phyloP scores from a whole-genome alignment of 2,113 vertebrate genomes.

The Donacobius atricapilla region DNA sequence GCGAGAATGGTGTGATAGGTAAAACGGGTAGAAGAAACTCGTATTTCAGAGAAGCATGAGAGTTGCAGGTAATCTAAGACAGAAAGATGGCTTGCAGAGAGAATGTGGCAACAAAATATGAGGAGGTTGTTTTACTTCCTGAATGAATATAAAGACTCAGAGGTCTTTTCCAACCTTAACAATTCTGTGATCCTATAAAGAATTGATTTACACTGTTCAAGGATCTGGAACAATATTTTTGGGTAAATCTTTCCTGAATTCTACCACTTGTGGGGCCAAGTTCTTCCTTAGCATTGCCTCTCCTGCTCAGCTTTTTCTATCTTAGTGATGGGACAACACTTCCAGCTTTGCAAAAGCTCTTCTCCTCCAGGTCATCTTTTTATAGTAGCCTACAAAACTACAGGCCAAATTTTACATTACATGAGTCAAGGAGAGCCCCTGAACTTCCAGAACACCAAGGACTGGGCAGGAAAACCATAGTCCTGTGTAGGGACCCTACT shows the following conservation, averaged over 20 bases:
- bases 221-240: neutral
- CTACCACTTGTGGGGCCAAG: neutral
- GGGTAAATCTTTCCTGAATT: neutral
- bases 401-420: neutral
- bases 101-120: neutral
- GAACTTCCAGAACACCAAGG: neutral
- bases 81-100: neutral
- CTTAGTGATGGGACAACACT: neutral
- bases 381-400: neutral
- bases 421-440: neutral
- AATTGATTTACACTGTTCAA: neutral
- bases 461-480: neutral
- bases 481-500: neutral
- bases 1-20: fast-evolving
- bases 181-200: neutral
- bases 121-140: neutral
- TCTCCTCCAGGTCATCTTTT: neutral
- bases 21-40: neutral
- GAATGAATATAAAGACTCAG: neutral
- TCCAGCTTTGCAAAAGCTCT: neutral
- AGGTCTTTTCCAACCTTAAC: neutral
- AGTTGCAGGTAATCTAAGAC: neutral
- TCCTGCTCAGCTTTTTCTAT: neutral
- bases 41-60: neutral
- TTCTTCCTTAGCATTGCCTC: neutral